A percentile compares a stretch with the other conserved stretches of the same genome.
These are phyloP conservation scores for Saimiri boliviensis DNA, from an alignment of 2,113 vertebrate genomes.

Conservation along the genomic window DNA sequence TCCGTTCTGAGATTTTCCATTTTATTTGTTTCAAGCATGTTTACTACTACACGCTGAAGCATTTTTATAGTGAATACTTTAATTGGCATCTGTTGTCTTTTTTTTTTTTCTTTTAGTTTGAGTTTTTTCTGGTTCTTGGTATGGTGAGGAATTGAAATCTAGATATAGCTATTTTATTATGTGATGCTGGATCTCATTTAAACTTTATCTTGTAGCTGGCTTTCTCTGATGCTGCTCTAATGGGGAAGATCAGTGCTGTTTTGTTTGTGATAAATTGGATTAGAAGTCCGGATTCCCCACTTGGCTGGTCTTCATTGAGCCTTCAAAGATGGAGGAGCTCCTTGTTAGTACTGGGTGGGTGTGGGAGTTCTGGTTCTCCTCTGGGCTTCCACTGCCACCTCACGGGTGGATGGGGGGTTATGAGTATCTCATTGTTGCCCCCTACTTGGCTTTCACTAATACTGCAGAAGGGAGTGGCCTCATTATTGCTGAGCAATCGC, in stretches of 20 bases:
- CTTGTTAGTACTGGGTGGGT: neutral
- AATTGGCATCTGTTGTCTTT: neutral
- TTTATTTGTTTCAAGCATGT: neutral
- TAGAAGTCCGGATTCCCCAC: neutral
- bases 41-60: neutral
- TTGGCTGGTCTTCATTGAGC: neutral
- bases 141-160: neutral
- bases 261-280: neutral
- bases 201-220: neutral
- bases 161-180: neutral
- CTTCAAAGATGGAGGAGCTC: neutral
- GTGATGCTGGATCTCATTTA: neutral
- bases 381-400: neutral
- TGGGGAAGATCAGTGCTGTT: neutral
- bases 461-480: neutral
- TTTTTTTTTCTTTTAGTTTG: neutral
- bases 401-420: neutral
- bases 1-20: neutral
- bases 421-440: neutral
- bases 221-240: neutral
- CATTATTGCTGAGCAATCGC: no score
- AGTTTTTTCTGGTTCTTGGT: neutral
- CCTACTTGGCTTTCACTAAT: neutral
- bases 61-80: neutral
- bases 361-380: neutral